phyloP scores from a whole-genome alignment of 2,113 vertebrate species.

The Perca flavescens region DNA sequence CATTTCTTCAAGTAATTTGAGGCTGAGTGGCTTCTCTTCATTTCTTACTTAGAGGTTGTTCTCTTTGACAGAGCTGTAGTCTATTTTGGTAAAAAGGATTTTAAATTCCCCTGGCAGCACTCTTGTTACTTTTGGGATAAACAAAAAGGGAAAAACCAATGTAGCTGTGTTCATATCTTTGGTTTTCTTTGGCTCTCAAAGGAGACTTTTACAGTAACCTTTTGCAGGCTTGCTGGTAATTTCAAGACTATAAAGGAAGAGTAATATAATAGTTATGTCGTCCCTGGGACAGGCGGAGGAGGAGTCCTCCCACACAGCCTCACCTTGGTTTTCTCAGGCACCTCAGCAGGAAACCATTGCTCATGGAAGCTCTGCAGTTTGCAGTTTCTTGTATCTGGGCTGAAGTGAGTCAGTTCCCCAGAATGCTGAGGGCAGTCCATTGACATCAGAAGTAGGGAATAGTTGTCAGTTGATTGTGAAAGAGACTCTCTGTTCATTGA shows the following conservation, averaged over 20 bases:
- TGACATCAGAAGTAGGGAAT: constrained; percentile 80
- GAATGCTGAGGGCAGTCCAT: constrained; percentile 73
- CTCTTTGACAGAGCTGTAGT: constrained; percentile 51
- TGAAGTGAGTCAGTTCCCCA: constrained; percentile 74
- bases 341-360: constrained; percentile 64
- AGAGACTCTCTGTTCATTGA: constrained; percentile 80
- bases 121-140: constrained; percentile 70
- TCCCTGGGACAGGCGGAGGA: constrained; percentile 60
- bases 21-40: constrained; percentile 48
- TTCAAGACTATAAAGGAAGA: constrained; percentile 46
- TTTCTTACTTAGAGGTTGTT: constrained; percentile 55
- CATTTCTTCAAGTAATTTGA: constrained; percentile 58
- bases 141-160: constrained; percentile 46
- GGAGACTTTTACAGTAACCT: constrained; percentile 54
- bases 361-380: constrained; percentile 57
- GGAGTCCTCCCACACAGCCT: constrained; percentile 66
- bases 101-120: constrained; percentile 70
- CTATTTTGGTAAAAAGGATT: constrained; percentile 73
- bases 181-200: constrained; percentile 56
- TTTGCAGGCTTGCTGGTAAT: constrained; percentile 43
- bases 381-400: constrained; percentile 62
- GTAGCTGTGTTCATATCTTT: constrained; percentile 51
- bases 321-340: constrained; percentile 72
- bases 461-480: constrained; percentile 81
- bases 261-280: constrained; percentile 59